Conservation (phyloP, 1,140 invertebrate genomes). For the Capitella teleta region DNA sequence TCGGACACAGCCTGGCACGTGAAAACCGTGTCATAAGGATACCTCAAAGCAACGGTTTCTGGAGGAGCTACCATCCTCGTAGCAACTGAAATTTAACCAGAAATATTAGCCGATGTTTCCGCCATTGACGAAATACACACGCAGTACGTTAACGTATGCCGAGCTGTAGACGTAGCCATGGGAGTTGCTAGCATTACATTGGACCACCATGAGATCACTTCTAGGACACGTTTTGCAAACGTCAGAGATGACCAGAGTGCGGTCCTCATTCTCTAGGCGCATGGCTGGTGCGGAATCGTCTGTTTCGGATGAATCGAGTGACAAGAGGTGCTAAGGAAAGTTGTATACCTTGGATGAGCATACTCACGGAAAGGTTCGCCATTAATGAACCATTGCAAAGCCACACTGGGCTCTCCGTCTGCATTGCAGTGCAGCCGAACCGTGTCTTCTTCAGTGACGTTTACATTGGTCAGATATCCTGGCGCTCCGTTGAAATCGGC, state of each 20-base stretch:
- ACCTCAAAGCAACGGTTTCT: neutral
- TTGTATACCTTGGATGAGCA: no score
- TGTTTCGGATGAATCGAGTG: neutral
- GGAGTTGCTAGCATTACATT: slow-evolving; percentile 8
- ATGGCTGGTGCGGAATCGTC: neutral
- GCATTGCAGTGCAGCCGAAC: no score
- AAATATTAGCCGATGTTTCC: neutral
- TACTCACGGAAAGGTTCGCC: neutral
- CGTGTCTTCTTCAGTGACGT: neutral
- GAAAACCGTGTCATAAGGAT: neutral
- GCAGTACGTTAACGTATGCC: slow-evolving; percentile 14
- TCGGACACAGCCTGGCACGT: slow-evolving; percentile 8
- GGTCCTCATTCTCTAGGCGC: neutral
- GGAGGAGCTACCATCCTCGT: slow-evolving; percentile 2
- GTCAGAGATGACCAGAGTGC: slow-evolving; percentile 8
- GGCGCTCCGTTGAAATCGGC: neutral
- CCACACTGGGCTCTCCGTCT: no score
- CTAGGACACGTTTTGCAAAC: neutral
- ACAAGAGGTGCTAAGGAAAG: neutral
- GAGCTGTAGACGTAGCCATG: slow-evolving; percentile 1
- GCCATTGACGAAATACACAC: slow-evolving; percentile 1
- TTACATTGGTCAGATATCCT: neutral
- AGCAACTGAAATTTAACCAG: neutral
- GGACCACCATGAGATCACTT: slow-evolving; percentile 8
- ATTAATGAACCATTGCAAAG: neutral